A percentile compares a stretch with the other conserved stretches of the same genome.
Evolutionary conservation across 2,113 vertebrate genomes (phyloP).

Genomic region (Amphilophus citrinellus): DNA sequence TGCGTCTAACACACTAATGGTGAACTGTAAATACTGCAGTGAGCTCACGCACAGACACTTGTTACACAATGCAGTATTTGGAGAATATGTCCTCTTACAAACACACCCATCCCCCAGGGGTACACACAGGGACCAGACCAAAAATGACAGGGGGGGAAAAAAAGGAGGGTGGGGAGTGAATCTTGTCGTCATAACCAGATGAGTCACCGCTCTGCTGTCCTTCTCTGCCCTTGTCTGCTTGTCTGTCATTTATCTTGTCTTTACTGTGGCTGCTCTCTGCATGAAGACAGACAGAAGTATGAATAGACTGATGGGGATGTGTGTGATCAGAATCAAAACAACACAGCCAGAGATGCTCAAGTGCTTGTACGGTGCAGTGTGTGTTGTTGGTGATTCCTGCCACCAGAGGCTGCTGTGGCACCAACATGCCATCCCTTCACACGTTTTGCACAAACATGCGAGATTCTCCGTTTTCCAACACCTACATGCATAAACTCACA

Average conservation of each 20-base stretch:
- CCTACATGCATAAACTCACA: slow-evolving; percentile 84
- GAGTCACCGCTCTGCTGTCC: slow-evolving; percentile 66
- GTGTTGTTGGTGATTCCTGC: slow-evolving; percentile 18
- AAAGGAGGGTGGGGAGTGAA: neutral
- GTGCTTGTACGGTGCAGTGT: neutral
- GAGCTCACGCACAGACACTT: slow-evolving; percentile 11
- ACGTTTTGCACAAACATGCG: neutral
- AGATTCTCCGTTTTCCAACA: slow-evolving; percentile 13
- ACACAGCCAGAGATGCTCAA: neutral
- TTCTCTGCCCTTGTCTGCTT: slow-evolving; percentile 24
- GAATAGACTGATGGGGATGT: neutral
- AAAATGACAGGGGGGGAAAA: slow-evolving; percentile 23
- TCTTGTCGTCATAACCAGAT: slow-evolving; percentile 51
- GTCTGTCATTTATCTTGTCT: slow-evolving; percentile 40
- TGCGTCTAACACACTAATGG: neutral
- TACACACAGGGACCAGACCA: slow-evolving; percentile 41
- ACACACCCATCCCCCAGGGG: slow-evolving; percentile 31
- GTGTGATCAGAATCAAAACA: slow-evolving; percentile 28
- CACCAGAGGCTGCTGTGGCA: slow-evolving; percentile 65
- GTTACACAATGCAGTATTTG: slow-evolving; percentile 16
- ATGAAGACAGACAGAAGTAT: slow-evolving; percentile 25
- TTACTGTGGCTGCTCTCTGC: slow-evolving; percentile 79
- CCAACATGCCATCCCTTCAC: neutral
- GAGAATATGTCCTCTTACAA: slow-evolving; percentile 14
- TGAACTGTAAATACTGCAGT: slow-evolving; percentile 25